Percentiles rank a stretch among this genome's conserved stretches.
These are phyloP conservation scores for Megastigmus dorsalis DNA, from an alignment of 2,888 invertebrate species.

Conservation along the genomic window DNA sequence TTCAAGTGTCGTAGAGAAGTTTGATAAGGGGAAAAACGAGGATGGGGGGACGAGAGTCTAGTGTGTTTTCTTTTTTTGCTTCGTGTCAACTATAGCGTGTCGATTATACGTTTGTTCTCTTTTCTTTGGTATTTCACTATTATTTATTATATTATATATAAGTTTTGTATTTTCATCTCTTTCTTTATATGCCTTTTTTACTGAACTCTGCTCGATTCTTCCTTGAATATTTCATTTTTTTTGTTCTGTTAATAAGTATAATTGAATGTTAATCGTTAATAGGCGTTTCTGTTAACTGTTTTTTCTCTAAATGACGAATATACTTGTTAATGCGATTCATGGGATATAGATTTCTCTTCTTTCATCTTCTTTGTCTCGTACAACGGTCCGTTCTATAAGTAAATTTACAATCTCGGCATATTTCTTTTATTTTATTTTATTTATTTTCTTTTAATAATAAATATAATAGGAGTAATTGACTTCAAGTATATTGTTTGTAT, in stretches of 20 bases:
- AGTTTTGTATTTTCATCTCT: slow-evolving; percentile 8
- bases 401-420: slow-evolving; percentile 63
- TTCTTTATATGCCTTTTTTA: slow-evolving; percentile 10
- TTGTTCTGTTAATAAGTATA: slow-evolving; percentile 17
- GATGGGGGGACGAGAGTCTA: slow-evolving; percentile 17
- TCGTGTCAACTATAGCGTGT: slow-evolving; percentile 15
- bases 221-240: slow-evolving; percentile 2
- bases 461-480: slow-evolving; percentile 70
- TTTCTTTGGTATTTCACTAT: not conserved
- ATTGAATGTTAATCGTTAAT: slow-evolving; percentile 41
- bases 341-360: slow-evolving; percentile 31
- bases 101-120: slow-evolving; percentile 19
- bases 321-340: slow-evolving; percentile 15
- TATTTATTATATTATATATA: slow-evolving; percentile 16
- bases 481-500: slow-evolving; percentile 69
- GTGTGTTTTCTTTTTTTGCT: slow-evolving; percentile 7
- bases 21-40: slow-evolving; percentile 4
- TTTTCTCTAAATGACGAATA: slow-evolving; percentile 14
- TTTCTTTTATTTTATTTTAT: slow-evolving; percentile 22
- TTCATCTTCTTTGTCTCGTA: slow-evolving; percentile 30
- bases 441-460: slow-evolving; percentile 59
- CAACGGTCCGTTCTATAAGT: slow-evolving; percentile 43
- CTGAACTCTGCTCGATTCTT: too few relatives aligned
- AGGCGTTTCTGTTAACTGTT: too few relatives aligned
- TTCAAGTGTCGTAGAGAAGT: not conserved